phyloP scores from a whole-genome alignment of 2,113 vertebrate species.

The Smithornis capensis region DNA sequence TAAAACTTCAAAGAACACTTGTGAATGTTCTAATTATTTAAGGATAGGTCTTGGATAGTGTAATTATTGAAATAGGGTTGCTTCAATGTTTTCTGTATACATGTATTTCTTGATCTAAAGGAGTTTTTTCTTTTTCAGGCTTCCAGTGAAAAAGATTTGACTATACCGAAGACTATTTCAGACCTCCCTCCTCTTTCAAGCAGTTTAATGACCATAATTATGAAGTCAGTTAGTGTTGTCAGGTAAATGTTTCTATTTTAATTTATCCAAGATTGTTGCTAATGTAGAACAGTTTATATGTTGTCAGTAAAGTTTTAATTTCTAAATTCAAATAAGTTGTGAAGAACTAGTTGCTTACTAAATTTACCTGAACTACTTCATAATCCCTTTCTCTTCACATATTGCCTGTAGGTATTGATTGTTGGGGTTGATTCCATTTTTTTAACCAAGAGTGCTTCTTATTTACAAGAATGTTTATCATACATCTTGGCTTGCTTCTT shows the following conservation, averaged over 20 bases:
- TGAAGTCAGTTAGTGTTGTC: slow-evolving; percentile 76
- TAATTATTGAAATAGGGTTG: background rate
- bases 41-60: background rate
- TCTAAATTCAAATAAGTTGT: background rate
- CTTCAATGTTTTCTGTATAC: background rate
- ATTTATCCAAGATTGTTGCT: background rate
- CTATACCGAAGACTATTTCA: slow-evolving; percentile 70
- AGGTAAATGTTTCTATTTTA: slow-evolving; percentile 73
- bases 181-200: slow-evolving; percentile 88
- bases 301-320: background rate
- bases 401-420: background rate
- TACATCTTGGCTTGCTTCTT: background rate
- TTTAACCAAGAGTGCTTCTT: background rate
- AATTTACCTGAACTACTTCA: background rate
- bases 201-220: slow-evolving; percentile 76
- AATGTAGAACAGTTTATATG: background rate
- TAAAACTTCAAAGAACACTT: background rate
- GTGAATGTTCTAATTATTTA: background rate
- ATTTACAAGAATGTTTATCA: background rate
- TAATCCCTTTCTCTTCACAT: background rate
- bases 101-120: background rate
- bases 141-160: slow-evolving; percentile 72
- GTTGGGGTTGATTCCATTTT: background rate
- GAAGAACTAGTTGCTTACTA: background rate
- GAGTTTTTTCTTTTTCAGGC: slow-evolving; percentile 18